phyloP scores from a whole-genome alignment of 2,888 invertebrate species.

The Fabriciana adippe region DNA sequence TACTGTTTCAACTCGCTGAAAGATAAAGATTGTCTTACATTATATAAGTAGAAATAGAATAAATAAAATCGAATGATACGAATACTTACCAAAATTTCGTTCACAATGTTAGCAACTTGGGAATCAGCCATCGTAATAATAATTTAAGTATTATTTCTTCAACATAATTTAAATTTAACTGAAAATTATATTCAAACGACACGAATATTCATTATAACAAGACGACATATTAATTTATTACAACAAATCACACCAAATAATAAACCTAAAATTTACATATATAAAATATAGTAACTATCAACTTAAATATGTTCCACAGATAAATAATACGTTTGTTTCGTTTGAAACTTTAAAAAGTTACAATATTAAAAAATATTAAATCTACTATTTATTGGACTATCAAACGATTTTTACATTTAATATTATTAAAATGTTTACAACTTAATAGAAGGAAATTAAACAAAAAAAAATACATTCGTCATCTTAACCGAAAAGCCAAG shows the following conservation, averaged over 20 bases:
- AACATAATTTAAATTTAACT: slow-evolving; percentile 1
- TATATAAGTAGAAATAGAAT: neutral
- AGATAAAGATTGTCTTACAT: slow-evolving; percentile 37
- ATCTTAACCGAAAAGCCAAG: slow-evolving; percentile 5
- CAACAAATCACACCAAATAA: slow-evolving; percentile 24
- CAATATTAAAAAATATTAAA: too few relatives aligned
- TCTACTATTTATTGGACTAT: too few relatives aligned
- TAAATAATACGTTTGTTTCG: neutral
- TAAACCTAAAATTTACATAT: slow-evolving; percentile 18
- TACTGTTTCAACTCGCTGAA: slow-evolving; percentile 89
- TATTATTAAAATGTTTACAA: too few relatives aligned
- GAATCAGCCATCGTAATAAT: slow-evolving; percentile 80
- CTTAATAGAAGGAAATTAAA: neutral
- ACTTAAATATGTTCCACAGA: neutral
- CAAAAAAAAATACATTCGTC: neutral
- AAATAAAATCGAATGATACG: neutral
- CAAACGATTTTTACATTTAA: too few relatives aligned
- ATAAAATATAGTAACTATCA: neutral
- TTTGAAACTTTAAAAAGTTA: neutral
- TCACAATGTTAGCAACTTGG: slow-evolving; percentile 84
- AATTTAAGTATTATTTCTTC: slow-evolving; percentile 8
- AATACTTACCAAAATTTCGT: slow-evolving; percentile 84
- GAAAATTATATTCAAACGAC: slow-evolving; percentile 7
- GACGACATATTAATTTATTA: slow-evolving; percentile 9
- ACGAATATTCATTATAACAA: neutral